Percentiles rank a stretch among this genome's conserved stretches.
phyloP scores from a whole-genome alignment of 2,888 invertebrate genomes.

The Drosophila melanosoma region DNA sequence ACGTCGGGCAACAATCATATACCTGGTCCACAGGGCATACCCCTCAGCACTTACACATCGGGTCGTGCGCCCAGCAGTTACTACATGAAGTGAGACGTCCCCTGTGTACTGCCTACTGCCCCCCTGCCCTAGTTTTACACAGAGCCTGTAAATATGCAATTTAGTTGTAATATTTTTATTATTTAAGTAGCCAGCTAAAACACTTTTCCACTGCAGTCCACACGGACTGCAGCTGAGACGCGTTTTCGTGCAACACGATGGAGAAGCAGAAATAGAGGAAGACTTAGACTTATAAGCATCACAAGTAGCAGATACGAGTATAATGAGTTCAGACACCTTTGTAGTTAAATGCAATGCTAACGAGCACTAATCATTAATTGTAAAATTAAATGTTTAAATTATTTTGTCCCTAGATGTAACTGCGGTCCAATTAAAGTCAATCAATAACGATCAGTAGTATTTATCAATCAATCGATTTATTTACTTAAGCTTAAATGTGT shows the following conservation, averaged over 20 bases:
- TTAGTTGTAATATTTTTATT: slow-evolving; percentile 28
- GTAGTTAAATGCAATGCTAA: slow-evolving; percentile 53
- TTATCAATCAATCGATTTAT: slow-evolving; percentile 26
- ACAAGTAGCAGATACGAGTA: slow-evolving; percentile 20
- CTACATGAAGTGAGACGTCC: slow-evolving; percentile 83
- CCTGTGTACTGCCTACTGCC: not conserved
- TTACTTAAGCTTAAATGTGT: slow-evolving; percentile 40
- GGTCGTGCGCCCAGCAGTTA: slow-evolving; percentile 88
- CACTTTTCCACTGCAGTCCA: slow-evolving; percentile 74
- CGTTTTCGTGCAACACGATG: slow-evolving; percentile 51
- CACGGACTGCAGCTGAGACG: slow-evolving; percentile 68
- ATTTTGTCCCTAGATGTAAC: slow-evolving; percentile 52
- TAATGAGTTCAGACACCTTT: slow-evolving; percentile 4
- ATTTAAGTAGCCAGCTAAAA: slow-evolving; percentile 54
- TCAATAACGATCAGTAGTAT: slow-evolving; percentile 44
- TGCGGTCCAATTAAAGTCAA: slow-evolving; percentile 47
- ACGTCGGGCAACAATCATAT: slow-evolving; percentile 84
- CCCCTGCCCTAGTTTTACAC: slow-evolving; percentile 13
- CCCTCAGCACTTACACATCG: slow-evolving; percentile 93
- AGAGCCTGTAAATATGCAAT: slow-evolving; percentile 65
- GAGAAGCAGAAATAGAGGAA: slow-evolving; percentile 23
- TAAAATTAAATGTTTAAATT: slow-evolving; percentile 62
- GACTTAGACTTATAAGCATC: slow-evolving; percentile 40
- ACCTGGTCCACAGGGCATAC: slow-evolving; percentile 89
- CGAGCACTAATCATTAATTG: slow-evolving; percentile 73